Percentiles rank a stretch among this genome's conserved stretches.
These are phyloP conservation scores for Ochropleura plecta DNA, from an alignment of 2,888 invertebrate genomes.

Conservation along the genomic window DNA sequence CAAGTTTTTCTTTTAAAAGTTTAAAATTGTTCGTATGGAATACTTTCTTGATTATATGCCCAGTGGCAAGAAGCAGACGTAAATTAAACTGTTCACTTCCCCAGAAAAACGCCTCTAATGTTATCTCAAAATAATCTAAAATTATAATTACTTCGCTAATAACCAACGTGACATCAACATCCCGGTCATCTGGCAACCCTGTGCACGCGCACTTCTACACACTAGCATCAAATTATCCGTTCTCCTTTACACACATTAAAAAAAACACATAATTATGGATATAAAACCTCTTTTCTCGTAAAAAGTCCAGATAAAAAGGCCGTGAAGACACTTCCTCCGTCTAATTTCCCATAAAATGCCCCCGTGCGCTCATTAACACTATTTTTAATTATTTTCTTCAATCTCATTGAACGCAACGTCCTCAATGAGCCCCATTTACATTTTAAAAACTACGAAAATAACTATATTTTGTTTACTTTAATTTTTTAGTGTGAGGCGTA, in stretches of 20 bases:
- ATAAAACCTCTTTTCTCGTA: conserved; percentile 88
- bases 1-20: background rate
- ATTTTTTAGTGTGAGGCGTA: conserved; percentile 82
- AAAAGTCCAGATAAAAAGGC: conserved; percentile 87
- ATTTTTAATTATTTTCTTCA: conserved; percentile 81
- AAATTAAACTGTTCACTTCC: background rate
- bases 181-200: conserved; percentile 64
- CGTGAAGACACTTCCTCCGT: conserved; percentile 86
- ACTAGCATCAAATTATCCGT: conserved; percentile 81
- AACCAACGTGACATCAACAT: conserved; percentile 48
- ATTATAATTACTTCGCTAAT: conserved; percentile 19
- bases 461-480: conserved; percentile 85
- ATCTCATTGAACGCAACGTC: conserved; percentile 87
- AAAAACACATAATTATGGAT: conserved; percentile 87
- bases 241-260: conserved; percentile 79
- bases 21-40: background rate
- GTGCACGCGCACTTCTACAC: conserved; percentile 71
- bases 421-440: conserved; percentile 87
- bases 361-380: conserved; percentile 86
- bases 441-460: conserved; percentile 86
- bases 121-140: conserved; percentile 20
- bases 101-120: background rate
- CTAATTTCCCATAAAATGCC: conserved; percentile 85
- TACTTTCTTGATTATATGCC: background rate
- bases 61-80: background rate